These are phyloP conservation scores for Pycnonotus jocosus DNA, from an alignment of 2,113 vertebrate species.

Conservation along the genomic window DNA sequence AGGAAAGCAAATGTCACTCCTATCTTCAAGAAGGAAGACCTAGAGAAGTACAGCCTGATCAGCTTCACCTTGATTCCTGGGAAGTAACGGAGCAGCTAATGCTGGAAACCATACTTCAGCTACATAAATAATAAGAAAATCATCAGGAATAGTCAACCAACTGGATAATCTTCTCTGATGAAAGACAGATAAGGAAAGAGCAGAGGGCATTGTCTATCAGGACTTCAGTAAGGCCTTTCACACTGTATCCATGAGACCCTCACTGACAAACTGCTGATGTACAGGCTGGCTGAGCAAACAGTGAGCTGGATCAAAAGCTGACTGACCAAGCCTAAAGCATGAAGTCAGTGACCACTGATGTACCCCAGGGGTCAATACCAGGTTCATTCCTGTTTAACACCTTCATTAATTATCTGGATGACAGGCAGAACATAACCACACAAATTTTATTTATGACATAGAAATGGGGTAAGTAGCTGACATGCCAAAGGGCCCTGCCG, in stretches of 20 bases:
- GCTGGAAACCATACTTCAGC: neutral
- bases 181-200: neutral
- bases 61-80: neutral
- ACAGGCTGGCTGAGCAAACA: neutral
- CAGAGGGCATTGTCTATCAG: neutral
- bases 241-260: neutral
- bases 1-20: neutral
- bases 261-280: neutral
- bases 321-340: neutral
- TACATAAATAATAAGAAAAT: neutral
- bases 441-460: neutral
- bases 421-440: neutral
- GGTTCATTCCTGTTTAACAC: neutral
- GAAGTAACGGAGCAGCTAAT: neutral
- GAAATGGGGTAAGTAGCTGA: neutral
- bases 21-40: neutral
- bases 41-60: neutral
- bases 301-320: neutral
- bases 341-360: neutral
- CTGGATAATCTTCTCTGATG: neutral
- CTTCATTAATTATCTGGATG: neutral
- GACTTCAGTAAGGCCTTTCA: neutral
- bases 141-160: neutral
- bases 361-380: neutral
- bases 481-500: neutral